Conservation (phyloP, 1,140 invertebrate species). For the Calephelis nemesis region DNA sequence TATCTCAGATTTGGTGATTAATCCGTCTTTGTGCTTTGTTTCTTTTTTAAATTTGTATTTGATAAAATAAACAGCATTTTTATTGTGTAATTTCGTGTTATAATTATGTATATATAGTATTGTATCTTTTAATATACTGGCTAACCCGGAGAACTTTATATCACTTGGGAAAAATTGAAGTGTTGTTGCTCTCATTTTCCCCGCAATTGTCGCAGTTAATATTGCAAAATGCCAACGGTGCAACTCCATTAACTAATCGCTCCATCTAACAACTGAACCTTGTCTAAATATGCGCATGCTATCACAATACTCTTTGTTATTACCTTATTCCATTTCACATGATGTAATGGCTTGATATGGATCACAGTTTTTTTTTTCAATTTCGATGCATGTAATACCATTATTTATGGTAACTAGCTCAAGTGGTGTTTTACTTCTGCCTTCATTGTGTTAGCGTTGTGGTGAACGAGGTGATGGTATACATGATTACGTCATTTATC, state of each 20-base stretch:
- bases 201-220: neutral
- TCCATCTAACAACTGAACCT: constrained; percentile 19
- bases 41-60: no score
- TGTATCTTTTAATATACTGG: no score
- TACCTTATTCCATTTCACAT: constrained; percentile 15
- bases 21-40: no score
- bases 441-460: neutral
- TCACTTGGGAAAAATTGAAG: no score
- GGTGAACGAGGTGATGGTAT: neutral
- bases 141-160: no score
- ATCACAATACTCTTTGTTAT: constrained; percentile 17
- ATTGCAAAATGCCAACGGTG: constrained; percentile 9
- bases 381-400: constrained; percentile 16
- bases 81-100: no score
- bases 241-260: constrained; percentile 18
- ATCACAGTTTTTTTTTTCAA: constrained; percentile 15
- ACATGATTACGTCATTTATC: neutral
- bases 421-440: constrained; percentile 10
- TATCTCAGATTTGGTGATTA: no score
- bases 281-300: constrained; percentile 20
- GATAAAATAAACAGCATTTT: no score
- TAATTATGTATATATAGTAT: no score
- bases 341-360: constrained; percentile 4
- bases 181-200: no score
- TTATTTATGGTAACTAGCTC: constrained; percentile 1